A percentile compares a stretch with the other conserved stretches of the same genome.
Conservation (phyloP, 1,140 invertebrate species). For the Oreohelix idahoensis region DNA sequence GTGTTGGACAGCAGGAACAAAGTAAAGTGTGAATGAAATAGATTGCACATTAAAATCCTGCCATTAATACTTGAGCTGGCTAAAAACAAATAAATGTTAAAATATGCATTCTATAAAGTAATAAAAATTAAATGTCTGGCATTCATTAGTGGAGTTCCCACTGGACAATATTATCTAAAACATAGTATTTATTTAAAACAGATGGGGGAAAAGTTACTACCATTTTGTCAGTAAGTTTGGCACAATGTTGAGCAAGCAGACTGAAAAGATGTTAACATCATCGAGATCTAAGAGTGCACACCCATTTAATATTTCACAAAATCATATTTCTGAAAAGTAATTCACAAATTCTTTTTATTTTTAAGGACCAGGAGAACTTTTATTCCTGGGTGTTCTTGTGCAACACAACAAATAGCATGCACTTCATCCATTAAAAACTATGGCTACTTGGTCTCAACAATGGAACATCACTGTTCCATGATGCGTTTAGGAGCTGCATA, state of each 20-base stretch:
- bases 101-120: not conserved
- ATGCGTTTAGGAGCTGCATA: no score
- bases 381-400: no score
- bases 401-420: no score
- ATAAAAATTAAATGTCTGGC: not conserved
- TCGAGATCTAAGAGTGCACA: not conserved
- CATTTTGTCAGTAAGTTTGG: not conserved
- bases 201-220: not conserved
- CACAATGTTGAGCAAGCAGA: not conserved
- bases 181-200: no score
- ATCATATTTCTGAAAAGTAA: not conserved
- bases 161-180: not conserved
- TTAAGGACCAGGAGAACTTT: no score
- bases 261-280: not conserved
- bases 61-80: constrained; percentile 14
- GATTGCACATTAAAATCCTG: constrained; percentile 3
- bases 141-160: not conserved
- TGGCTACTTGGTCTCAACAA: no score
- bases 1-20: not conserved
- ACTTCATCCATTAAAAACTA: no score
- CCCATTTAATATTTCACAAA: not conserved
- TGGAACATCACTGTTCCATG: no score
- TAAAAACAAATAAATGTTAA: not conserved
- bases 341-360: not conserved
- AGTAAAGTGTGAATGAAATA: not conserved